phyloP scores from a whole-genome alignment of 2,113 vertebrate genomes.

The Notothenia rossii region DNA sequence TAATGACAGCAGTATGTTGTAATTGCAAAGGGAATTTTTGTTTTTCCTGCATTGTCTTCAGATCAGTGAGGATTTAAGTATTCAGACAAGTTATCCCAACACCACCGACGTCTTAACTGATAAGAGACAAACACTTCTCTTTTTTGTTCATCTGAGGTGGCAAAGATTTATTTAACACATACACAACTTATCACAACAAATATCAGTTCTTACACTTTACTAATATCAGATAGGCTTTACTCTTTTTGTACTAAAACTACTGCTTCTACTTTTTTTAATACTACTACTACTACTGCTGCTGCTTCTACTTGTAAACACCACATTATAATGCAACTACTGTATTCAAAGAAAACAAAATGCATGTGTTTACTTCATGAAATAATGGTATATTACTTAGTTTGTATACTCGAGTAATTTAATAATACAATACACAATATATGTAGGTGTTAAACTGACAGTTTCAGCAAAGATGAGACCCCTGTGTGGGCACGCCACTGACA shows the following conservation, averaged over 20 bases:
- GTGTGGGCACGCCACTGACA: slow-evolving; percentile 33
- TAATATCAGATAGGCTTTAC: not conserved
- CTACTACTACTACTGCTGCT: too few species aligned
- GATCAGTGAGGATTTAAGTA: not conserved
- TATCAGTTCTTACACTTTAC: not conserved
- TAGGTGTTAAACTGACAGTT: slow-evolving; percentile 7
- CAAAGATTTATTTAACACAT: slow-evolving; percentile 44
- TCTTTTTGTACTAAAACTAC: not conserved
- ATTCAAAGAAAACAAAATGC: not conserved
- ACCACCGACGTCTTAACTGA: not conserved
- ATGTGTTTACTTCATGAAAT: not conserved
- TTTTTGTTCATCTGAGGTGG: slow-evolving; percentile 39
- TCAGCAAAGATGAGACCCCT: slow-evolving; percentile 19
- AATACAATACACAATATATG: not conserved
- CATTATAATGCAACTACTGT: not conserved
- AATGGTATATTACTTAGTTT: too few species aligned
- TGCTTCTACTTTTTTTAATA: not conserved
- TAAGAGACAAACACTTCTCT: slow-evolving; percentile 35
- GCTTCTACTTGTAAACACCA: not conserved
- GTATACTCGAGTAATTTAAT: not conserved
- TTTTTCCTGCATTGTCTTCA: not conserved
- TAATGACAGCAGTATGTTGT: not conserved
- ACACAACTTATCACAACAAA: not conserved
- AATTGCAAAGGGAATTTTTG: not conserved
- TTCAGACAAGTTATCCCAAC: not conserved